Conservation (phyloP, 2,888 invertebrate species). For the Meiosimyza decipiens region DNA sequence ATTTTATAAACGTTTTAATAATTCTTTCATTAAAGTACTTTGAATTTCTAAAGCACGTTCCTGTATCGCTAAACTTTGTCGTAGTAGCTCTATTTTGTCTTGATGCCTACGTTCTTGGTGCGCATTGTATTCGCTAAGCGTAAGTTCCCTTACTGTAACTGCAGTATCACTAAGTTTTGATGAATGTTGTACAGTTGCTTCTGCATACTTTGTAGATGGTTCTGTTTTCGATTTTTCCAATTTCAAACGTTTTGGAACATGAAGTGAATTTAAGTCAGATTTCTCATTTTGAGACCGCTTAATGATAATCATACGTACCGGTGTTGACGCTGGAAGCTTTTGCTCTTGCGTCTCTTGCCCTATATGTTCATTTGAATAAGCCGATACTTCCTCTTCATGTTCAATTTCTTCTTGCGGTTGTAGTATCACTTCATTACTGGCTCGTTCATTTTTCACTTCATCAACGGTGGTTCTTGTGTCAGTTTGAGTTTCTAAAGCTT, state of each 20-base stretch:
- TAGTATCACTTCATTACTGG: background rate
- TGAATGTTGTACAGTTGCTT: background rate
- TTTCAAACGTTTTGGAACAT: constrained; percentile 25
- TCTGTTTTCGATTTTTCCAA: constrained; percentile 4
- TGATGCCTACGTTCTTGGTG: constrained; percentile 47
- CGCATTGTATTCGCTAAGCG: constrained; percentile 42
- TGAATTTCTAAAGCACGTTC: constrained; percentile 42
- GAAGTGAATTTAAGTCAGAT: background rate
- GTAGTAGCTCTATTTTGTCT: constrained; percentile 44
- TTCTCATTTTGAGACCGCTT: constrained; percentile 14
- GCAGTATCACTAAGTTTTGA: background rate
- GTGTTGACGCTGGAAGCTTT: background rate
- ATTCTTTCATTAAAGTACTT: constrained; percentile 40
- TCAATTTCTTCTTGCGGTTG: constrained; percentile 19
- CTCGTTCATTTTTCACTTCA: constrained; percentile 10
- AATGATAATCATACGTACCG: constrained; percentile 11
- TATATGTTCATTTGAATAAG: background rate
- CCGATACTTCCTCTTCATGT: constrained; percentile 1
- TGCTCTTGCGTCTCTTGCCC: background rate
- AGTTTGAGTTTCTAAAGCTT: constrained; percentile 37
- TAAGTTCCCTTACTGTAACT: constrained; percentile 25
- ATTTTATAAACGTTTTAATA: constrained; percentile 44
- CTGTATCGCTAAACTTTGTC: constrained; percentile 41
- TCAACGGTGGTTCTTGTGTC: background rate
- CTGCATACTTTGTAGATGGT: background rate